Conservation (phyloP, 2,113 vertebrate species). For the Loxodonta africana region DNA sequence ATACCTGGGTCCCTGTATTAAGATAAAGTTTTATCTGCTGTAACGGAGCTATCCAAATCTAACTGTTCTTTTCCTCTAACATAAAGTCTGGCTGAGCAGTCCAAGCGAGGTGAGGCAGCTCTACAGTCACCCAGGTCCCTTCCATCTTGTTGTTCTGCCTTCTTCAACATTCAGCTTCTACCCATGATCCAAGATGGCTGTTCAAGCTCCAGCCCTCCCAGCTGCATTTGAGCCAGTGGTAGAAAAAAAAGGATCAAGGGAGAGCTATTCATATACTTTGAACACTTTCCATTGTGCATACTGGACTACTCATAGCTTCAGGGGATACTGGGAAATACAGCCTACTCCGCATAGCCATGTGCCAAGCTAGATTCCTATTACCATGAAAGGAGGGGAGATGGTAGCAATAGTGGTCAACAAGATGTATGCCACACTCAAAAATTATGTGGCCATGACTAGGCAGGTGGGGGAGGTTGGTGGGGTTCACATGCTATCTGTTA, state of each 20-base stretch:
- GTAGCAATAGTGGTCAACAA: too few relatives aligned
- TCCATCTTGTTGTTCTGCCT: background rate
- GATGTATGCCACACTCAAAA: too few relatives aligned
- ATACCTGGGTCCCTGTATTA: background rate
- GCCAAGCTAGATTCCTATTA: background rate
- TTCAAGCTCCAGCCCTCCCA: background rate
- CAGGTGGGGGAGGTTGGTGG: background rate
- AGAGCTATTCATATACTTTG: background rate
- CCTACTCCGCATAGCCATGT: too few relatives aligned
- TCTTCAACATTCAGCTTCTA: background rate
- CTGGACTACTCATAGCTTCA: too few relatives aligned
- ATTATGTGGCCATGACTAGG: too few relatives aligned
- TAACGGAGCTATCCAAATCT: background rate
- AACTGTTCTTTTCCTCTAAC: slow-evolving; percentile 8
- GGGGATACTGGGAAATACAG: background rate
- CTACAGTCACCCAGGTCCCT: background rate
- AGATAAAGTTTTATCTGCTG: background rate
- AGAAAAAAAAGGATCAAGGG: background rate
- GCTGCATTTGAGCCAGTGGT: slow-evolving; percentile 12
- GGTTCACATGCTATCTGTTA: too few relatives aligned
- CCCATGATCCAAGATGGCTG: background rate
- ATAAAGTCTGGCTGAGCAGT: background rate
- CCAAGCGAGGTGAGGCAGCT: background rate
- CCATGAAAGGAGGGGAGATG: too few relatives aligned
- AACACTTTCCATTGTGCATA: background rate